A percentile compares a stretch with the other conserved stretches of the same genome.
These are phyloP conservation scores for Mobula birostris DNA, from an alignment of 2,113 vertebrate species.

Conservation along the genomic window DNA sequence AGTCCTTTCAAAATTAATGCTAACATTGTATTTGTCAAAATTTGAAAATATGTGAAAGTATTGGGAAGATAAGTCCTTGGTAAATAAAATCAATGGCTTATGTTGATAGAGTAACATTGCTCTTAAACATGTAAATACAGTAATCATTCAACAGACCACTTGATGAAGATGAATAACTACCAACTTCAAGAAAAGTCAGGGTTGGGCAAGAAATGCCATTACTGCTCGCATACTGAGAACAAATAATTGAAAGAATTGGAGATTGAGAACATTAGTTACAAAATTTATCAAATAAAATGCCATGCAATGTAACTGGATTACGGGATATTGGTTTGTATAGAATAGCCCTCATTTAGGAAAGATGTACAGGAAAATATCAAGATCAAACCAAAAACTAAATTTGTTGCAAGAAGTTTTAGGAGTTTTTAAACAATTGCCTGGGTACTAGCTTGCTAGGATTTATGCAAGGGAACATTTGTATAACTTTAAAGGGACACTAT, in stretches of 20 bases:
- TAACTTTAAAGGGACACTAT: background rate
- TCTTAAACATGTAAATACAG: background rate
- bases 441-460: background rate
- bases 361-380: background rate
- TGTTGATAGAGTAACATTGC: background rate
- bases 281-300: background rate
- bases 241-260: no score
- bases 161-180: no score
- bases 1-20: no score
- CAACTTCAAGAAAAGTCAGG: no score
- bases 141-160: no score
- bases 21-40: no score
- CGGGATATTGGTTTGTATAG: background rate
- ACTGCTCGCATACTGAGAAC: no score
- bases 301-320: background rate
- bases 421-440: background rate
- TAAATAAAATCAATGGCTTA: background rate
- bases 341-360: background rate
- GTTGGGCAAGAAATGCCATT: no score
- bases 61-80: background rate
- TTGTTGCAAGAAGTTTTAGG: background rate
- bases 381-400: background rate
- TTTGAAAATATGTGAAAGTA: no score
- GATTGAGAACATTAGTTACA: background rate
- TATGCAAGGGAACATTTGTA: background rate